A percentile compares a stretch with the other conserved stretches of the same genome.
These are phyloP conservation scores for Azemiops feae DNA, from an alignment of 2,113 vertebrate genomes.

Conservation along the genomic window DNA sequence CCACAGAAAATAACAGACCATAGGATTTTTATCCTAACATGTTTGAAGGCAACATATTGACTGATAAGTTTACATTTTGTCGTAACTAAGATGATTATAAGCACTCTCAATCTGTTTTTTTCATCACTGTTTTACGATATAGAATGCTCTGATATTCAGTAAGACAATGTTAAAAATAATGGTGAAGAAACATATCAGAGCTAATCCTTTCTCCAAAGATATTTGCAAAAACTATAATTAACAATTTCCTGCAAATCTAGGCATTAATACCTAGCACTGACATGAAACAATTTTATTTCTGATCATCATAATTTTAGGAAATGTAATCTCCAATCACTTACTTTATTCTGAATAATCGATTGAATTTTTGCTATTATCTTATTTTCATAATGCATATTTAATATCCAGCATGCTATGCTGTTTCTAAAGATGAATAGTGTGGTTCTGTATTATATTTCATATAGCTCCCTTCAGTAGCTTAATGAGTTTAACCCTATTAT, in stretches of 20 bases:
- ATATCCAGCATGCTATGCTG: not conserved
- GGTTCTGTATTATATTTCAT: constrained; percentile 4
- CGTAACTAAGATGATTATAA: not conserved
- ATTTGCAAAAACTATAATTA: not conserved
- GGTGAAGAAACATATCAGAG: constrained; percentile 26
- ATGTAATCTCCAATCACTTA: constrained; percentile 28
- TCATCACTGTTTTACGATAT: not conserved
- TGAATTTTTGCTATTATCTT: constrained; percentile 40
- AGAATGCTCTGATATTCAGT: not conserved
- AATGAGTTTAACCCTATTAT: constrained; percentile 2
- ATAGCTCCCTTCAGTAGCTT: not conserved
- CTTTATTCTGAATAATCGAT: constrained; percentile 26
- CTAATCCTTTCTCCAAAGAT: not conserved
- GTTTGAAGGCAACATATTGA: not conserved
- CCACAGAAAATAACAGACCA: not conserved
- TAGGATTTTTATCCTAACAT: not conserved
- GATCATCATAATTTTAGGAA: constrained; percentile 27
- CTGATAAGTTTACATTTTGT: not conserved
- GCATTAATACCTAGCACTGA: constrained; percentile 16
- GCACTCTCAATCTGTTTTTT: accelerated
- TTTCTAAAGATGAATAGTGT: constrained; percentile 43
- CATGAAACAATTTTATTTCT: constrained; percentile 5
- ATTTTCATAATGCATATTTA: constrained; percentile 28
- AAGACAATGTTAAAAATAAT: not conserved
- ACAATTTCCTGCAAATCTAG: not conserved